Conservation (phyloP, 92 coral and sea anemone genomes). For the Porites evermanni region DNA sequence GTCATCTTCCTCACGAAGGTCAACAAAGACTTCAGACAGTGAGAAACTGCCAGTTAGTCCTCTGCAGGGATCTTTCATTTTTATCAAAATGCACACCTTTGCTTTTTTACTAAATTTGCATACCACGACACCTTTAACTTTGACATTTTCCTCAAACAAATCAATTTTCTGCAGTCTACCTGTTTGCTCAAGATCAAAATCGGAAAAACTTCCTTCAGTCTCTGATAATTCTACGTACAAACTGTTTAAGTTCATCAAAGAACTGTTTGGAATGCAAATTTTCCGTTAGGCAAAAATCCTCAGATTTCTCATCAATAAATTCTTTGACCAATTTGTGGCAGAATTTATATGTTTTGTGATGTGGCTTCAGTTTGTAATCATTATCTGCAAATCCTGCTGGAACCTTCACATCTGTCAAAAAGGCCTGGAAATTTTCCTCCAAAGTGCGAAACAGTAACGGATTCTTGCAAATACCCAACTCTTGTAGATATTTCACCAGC, state of each 20-base stretch:
- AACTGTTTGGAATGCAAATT: background rate
- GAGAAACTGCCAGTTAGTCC: no score
- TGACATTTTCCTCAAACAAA: background rate
- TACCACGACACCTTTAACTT: slow-evolving; percentile 3
- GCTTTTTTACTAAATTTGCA: background rate
- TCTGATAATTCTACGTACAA: background rate
- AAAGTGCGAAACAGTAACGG: background rate
- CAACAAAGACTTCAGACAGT: background rate
- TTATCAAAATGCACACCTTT: slow-evolving; percentile 3
- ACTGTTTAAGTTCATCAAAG: background rate
- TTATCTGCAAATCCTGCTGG: background rate
- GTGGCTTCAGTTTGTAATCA: background rate
- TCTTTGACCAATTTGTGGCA: background rate
- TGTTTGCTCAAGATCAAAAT: background rate
- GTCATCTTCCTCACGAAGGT: background rate
- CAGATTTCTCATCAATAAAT: background rate
- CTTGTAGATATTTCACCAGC: background rate
- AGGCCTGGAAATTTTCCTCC: background rate
- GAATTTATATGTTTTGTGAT: slow-evolving; percentile 1
- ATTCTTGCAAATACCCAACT: background rate
- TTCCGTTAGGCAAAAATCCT: background rate
- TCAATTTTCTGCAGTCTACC: background rate
- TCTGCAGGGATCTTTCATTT: background rate
- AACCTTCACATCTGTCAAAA: slow-evolving; percentile 8
- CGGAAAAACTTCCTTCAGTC: background rate